These are phyloP conservation scores for Cheilosia vulpina DNA, from an alignment of 2,888 invertebrate species.

Conservation along the genomic window DNA sequence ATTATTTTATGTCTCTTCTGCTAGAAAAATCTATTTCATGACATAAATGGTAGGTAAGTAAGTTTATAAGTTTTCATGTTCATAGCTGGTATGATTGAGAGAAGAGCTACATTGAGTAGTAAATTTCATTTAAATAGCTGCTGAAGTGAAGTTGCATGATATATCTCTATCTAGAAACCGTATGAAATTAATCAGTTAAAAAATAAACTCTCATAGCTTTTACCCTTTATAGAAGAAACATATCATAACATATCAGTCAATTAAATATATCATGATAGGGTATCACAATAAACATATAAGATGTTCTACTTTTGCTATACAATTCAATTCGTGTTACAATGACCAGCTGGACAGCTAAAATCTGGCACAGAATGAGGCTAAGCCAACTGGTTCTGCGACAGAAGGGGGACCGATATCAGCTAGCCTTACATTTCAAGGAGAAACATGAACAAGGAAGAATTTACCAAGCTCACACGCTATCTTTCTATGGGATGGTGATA, in stretches of 20 bases:
- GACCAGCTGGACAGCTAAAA: constrained; percentile 56
- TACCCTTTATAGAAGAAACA: not conserved
- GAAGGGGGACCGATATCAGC: not conserved
- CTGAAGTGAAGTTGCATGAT: too few relatives aligned
- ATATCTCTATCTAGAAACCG: too few relatives aligned
- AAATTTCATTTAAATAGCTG: too few relatives aligned
- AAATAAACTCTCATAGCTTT: too few relatives aligned
- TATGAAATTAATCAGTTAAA: too few relatives aligned
- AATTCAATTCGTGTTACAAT: not conserved
- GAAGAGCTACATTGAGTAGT: too few relatives aligned
- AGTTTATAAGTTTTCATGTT: too few relatives aligned
- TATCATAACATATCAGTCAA: not conserved
- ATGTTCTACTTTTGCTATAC: not conserved
- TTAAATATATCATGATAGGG: not conserved
- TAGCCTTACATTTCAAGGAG: constrained; percentile 21
- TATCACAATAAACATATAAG: not conserved
- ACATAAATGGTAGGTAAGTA: too few relatives aligned
- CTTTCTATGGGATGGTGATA: not conserved
- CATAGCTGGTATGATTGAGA: too few relatives aligned
- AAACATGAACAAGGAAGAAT: constrained; percentile 47
- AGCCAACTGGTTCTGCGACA: constrained; percentile 18
- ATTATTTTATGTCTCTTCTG: too few relatives aligned
- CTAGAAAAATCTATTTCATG: too few relatives aligned
- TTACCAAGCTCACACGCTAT: constrained; percentile 43
- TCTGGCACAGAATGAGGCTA: constrained; percentile 57